Evolutionary conservation across 92 coral and sea anemone species (phyloP).

Genomic region (Nematostella vectensis): DNA sequence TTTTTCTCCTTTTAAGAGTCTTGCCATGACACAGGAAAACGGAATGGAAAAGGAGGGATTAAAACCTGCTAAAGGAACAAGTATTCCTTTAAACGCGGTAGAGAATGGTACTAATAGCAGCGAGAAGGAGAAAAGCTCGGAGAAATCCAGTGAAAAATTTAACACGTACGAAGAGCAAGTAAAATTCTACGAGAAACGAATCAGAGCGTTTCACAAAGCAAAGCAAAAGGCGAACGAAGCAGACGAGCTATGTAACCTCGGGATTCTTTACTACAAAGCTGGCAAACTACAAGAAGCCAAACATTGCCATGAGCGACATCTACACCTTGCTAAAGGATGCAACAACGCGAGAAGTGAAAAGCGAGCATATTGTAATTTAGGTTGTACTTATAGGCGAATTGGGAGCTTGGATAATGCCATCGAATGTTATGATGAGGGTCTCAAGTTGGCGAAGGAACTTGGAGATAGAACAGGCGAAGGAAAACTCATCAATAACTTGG

Average conservation of each 20-base stretch:
- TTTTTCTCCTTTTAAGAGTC: not conserved
- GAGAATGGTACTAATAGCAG: slow-evolving; percentile 4
- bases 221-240: slow-evolving; percentile 72
- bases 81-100: slow-evolving; percentile 15
- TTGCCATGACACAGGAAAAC: slow-evolving; percentile 6
- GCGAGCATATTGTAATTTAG: slow-evolving; percentile 88
- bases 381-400: slow-evolving; percentile 74
- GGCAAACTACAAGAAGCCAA: slow-evolving; percentile 65
- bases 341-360: slow-evolving; percentile 58
- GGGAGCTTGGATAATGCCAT: slow-evolving; percentile 76
- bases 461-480: slow-evolving; percentile 86
- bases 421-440: slow-evolving; percentile 92
- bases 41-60: slow-evolving; percentile 7
- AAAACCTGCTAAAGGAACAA: not conserved
- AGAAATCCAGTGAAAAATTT: slow-evolving; percentile 8
- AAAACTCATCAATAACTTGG: slow-evolving; percentile 88
- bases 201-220: slow-evolving; percentile 65
- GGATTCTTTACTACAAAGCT: slow-evolving; percentile 86
- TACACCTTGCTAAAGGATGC: slow-evolving; percentile 45
- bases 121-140: slow-evolving; percentile 2
- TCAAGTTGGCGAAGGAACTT: slow-evolving; percentile 60
- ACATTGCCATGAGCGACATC: slow-evolving; percentile 83
- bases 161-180: slow-evolving; percentile 67
- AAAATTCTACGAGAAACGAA: slow-evolving; percentile 55
- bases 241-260: slow-evolving; percentile 77